Base-by-base conservation (phyloP, 2,888 invertebrate species). In the Endotricha flammealis region DNA sequence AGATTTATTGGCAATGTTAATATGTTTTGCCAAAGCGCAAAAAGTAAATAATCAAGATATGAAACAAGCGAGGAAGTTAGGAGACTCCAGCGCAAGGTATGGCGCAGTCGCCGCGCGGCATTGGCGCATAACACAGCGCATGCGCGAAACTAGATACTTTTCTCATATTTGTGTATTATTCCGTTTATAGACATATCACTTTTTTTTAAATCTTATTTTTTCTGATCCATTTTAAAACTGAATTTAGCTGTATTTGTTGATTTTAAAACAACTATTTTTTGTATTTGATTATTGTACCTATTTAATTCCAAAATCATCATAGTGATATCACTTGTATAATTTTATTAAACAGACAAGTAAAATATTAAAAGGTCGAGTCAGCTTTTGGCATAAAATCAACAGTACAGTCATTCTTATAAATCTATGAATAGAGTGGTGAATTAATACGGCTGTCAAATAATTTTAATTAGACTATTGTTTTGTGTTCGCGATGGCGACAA, bases 51-150 rank as follows among this genome's bases (percentile, higher is more conserved):
- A 48, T 33, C 43, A 41, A 46, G 48, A 51, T 54, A 57, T 54
- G 53, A 56, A 56, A 53, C 43, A 49, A 55, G 46, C 44, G 45
- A 47, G 48, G 48, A 57, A 64, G 55, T 53, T 50, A 62, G 54
- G 49, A 50, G 39, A 28, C 30, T 25, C 16, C 12, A 25, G 51
- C 56, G 51, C 44, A 42, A 43, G 39, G 10, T 16, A 9, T 22
- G 33, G 40, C 49, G 51, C 72, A 72, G 76, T 76, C 65, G 57
- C 57, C 57, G 39, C 62, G 64, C 64, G 66, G 53, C 50, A 57
- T 52, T 57, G 51, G 63, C 67, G 67, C 63, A 50, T 51, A 43
- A 55, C 60, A 59, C 53, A 50, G 59, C 64, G 64, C 63, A 45
- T 54, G 51, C 58, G 62, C 28, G 28, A 25, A 51, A 46, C 49